Evolutionary conservation across 2,888 invertebrate genomes (phyloP), one percentile per base, ranked within the genome.

Genomic region (Theretra japonica): DNA sequence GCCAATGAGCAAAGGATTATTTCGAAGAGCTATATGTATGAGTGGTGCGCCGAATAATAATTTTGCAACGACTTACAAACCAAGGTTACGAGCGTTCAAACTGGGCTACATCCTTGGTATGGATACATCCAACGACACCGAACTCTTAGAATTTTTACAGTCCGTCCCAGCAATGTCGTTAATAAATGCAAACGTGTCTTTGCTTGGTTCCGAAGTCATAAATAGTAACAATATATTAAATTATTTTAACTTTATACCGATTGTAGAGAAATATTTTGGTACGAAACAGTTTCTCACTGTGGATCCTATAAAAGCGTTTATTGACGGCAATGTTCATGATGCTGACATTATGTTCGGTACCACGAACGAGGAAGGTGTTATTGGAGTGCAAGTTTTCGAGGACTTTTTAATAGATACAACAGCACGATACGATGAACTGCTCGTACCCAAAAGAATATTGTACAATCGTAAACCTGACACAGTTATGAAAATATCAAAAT

Each of bases 301-400:
- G 74, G 75, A 82, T 23, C 86, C 85, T 1, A 56, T 81, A 6
- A 76, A 82, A 23, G 69, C 79, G 25, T 73, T 87, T 41, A 85
- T 80, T 80, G 87, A 90, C 30, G 96, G 96, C 33, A 89, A 86
- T 19, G 83, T 95, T 7, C 86, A 87, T 58, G 79, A 88, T 53
- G 93, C 96, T 0, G 97, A 97, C 0, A 93, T 97, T 84, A 95
- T 98, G 82, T 93, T 96, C 30, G 97, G 97, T 1, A 85, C 96
- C 11, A 97, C 96, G 8, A 95, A 95, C 0, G 95, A 96, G 70
- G 97, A 97, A 90, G 95, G 96, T 0, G 48, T 87, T 17, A 2
- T 86, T 1, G 77, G 69, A 0, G 48, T 84, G 21, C 48, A 72
- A 3, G 0, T 7, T 1, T 71, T 80, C 5, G 79, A 25, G 3